These are phyloP conservation scores for Leucoraja erinaceus DNA, from an alignment of 2,113 vertebrate genomes.

Conservation along the genomic window DNA sequence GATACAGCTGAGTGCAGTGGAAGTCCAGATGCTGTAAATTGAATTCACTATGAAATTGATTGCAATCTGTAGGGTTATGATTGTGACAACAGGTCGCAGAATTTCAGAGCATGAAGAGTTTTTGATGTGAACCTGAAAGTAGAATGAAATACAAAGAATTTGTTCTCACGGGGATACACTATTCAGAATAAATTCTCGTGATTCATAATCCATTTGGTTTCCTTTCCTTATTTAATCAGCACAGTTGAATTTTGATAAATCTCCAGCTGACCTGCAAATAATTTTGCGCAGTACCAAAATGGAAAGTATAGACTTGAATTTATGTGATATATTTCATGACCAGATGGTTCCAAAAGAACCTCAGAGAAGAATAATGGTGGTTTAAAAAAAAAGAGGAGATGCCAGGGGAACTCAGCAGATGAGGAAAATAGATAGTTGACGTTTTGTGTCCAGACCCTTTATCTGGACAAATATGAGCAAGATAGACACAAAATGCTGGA, in stretches of 20 bases:
- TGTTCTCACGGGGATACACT: neutral
- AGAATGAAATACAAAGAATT: neutral
- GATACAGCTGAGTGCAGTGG: neutral
- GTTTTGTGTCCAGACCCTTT: too few species aligned
- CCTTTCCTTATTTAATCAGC: neutral
- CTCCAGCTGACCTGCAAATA: neutral
- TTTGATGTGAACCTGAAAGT: neutral
- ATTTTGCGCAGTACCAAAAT: too few species aligned
- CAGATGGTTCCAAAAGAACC: too few species aligned
- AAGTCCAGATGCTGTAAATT: conserved; percentile 28
- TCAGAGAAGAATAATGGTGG: too few species aligned
- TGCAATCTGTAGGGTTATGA: neutral
- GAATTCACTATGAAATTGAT: conserved; percentile 20
- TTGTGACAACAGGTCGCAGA: neutral
- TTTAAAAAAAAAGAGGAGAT: too few species aligned
- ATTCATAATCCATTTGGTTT: neutral
- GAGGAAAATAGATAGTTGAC: too few species aligned
- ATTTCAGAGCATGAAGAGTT: neutral
- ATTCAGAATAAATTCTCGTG: neutral
- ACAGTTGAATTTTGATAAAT: neutral
- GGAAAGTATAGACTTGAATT: too few species aligned
- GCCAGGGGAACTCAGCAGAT: too few species aligned
- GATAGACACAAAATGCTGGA: too few species aligned
- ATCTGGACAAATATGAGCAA: too few species aligned
- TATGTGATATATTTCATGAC: too few species aligned